Conservation (phyloP, 2,113 vertebrate genomes). For the Pollimyrus isidori region DNA sequence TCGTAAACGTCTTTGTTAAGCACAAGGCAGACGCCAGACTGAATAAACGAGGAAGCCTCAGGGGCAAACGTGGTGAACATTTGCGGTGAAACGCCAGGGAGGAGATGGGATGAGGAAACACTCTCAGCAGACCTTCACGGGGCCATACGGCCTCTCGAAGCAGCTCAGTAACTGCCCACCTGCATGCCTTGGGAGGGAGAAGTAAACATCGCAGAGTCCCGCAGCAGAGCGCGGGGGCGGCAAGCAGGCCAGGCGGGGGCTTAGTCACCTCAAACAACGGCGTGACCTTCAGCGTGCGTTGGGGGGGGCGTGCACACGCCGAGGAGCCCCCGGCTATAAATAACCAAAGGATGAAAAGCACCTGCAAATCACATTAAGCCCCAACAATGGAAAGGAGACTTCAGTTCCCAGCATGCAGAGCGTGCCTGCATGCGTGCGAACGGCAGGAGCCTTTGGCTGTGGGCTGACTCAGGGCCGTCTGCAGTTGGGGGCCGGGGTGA, state of each 20-base stretch:
- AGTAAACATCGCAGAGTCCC: neutral
- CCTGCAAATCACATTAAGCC: neutral
- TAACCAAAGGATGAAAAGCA: neutral
- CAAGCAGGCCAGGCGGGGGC: neutral
- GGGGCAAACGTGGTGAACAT: neutral
- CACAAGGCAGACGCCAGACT: neutral
- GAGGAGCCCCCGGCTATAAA: neutral
- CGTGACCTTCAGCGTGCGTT: neutral
- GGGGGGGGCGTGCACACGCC: neutral
- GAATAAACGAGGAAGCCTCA: neutral
- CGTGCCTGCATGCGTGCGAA: neutral
- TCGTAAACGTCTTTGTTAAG: neutral
- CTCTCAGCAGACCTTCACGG: neutral
- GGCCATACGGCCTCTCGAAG: neutral
- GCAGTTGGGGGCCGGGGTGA: neutral
- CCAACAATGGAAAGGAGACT: neutral
- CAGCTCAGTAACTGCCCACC: neutral
- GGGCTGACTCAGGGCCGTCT: neutral
- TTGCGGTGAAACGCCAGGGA: neutral
- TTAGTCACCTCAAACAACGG: neutral
- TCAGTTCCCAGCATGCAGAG: neutral
- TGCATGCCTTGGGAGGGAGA: neutral
- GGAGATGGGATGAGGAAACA: neutral
- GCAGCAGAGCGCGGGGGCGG: neutral
- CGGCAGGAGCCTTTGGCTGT: neutral